Evolutionary conservation across 1,140 invertebrate genomes (phyloP).

Genomic region (Mizuhopecten yessoensis): DNA sequence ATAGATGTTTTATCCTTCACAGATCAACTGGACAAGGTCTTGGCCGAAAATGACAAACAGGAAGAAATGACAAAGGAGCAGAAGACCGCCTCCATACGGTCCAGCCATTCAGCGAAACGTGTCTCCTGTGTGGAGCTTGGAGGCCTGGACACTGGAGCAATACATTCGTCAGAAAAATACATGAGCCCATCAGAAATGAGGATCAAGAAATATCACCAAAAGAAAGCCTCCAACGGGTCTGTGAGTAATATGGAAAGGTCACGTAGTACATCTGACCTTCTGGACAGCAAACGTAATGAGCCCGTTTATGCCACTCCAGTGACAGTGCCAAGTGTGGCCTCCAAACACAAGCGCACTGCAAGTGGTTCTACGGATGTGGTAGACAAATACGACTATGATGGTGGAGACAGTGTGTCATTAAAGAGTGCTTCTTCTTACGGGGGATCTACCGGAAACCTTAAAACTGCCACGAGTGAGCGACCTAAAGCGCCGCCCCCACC

Average conservation of each 20-base stretch:
- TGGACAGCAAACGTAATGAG: conserved; percentile 62
- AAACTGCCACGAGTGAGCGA: conserved; percentile 47
- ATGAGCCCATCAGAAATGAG: conserved; percentile 74
- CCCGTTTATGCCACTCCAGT: conserved; percentile 68
- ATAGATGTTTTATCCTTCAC: conserved; percentile 62
- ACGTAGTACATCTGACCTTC: conserved; percentile 77
- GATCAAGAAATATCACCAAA: conserved; percentile 74
- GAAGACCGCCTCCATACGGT: conserved; percentile 81
- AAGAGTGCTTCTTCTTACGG: conserved; percentile 54
- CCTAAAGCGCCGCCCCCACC: conserved; percentile 61
- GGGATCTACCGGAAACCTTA: neutral
- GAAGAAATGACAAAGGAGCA: conserved; percentile 59
- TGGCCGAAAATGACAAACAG: conserved; percentile 74
- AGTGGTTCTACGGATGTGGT: conserved; percentile 50
- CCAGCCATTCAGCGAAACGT: conserved; percentile 76
- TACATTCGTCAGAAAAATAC: conserved; percentile 61
- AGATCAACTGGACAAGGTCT: conserved; percentile 79
- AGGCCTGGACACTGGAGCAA: conserved; percentile 64
- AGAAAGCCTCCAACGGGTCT: conserved; percentile 54
- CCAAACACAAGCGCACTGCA: conserved; percentile 42
- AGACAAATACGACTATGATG: conserved; percentile 51
- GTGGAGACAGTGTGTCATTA: conserved; percentile 61
- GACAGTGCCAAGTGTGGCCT: conserved; percentile 49
- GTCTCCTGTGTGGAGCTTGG: conserved; percentile 76
- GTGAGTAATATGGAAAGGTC: conserved; percentile 71